Conservation (phyloP, 2,113 vertebrate species). For the Hyaena hyaena region DNA sequence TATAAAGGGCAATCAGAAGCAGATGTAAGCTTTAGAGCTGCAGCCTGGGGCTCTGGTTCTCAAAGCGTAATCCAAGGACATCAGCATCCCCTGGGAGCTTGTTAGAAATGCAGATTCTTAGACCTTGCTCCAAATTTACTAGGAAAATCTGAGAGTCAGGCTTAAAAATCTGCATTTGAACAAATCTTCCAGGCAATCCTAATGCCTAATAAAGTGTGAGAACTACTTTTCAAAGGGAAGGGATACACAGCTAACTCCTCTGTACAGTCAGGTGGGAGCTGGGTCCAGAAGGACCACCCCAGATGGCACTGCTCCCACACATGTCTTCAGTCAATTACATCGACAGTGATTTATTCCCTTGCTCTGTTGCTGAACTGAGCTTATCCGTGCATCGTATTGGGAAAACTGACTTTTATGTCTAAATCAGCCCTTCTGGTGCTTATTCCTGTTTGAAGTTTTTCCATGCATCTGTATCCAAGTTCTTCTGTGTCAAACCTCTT, state of each 20-base stretch:
- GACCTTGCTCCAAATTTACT: not conserved
- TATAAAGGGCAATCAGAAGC: not conserved
- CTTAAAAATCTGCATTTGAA: not conserved
- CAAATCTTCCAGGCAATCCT: not conserved
- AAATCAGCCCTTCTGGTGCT: not conserved
- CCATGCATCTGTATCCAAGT: not conserved
- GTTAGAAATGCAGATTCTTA: not conserved
- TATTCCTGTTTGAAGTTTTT: slow-evolving; percentile 12
- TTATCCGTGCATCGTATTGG: not conserved
- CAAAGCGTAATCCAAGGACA: not conserved
- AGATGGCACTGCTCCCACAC: not conserved
- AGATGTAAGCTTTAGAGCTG: not conserved
- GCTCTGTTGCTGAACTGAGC: not conserved
- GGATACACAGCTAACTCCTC: not conserved
- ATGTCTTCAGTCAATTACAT: not conserved
- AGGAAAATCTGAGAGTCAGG: not conserved
- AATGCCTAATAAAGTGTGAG: not conserved
- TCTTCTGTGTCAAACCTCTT: not conserved
- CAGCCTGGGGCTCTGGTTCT: not conserved
- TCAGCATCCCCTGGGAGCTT: not conserved
- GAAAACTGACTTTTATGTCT: not conserved
- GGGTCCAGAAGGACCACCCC: not conserved
- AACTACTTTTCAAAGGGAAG: not conserved
- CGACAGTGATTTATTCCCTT: not conserved
- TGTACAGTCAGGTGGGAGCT: too few relatives aligned